Evolutionary conservation across 2,888 invertebrate genomes (phyloP).

Genomic region (Acanthoscelides obtectus): DNA sequence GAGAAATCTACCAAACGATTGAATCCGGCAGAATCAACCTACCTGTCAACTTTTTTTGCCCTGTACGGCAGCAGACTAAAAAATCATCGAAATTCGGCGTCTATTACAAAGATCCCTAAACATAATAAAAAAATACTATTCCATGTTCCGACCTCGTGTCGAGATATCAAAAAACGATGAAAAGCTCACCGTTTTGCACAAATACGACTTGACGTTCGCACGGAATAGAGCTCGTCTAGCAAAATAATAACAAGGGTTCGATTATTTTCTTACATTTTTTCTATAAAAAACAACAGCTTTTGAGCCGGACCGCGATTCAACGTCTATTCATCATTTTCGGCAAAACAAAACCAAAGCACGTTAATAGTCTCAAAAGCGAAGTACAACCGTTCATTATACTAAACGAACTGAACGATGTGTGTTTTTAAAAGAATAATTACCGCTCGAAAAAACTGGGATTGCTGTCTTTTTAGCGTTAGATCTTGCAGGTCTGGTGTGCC

Average conservation of each 20-base stretch:
- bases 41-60: too few species aligned
- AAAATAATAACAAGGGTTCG: neutral
- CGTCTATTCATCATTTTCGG: neutral
- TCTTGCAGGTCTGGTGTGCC: neutral
- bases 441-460: neutral
- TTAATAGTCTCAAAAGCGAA: neutral
- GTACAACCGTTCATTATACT: neutral
- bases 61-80: too few species aligned
- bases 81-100: too few species aligned
- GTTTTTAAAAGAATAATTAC: neutral
- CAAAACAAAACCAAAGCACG: neutral
- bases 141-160: neutral
- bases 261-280: neutral
- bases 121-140: too few species aligned
- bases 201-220: neutral
- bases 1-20: too few species aligned
- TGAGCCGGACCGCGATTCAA: neutral
- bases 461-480: neutral
- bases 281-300: neutral
- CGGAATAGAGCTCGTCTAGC: neutral
- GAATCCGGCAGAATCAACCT: too few species aligned
- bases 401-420: neutral
- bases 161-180: neutral
- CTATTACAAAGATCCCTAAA: too few species aligned
- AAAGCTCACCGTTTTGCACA: neutral